Evolutionary conservation across 2,113 vertebrate genomes (phyloP).

Genomic region (Bettongia penicillata): DNA sequence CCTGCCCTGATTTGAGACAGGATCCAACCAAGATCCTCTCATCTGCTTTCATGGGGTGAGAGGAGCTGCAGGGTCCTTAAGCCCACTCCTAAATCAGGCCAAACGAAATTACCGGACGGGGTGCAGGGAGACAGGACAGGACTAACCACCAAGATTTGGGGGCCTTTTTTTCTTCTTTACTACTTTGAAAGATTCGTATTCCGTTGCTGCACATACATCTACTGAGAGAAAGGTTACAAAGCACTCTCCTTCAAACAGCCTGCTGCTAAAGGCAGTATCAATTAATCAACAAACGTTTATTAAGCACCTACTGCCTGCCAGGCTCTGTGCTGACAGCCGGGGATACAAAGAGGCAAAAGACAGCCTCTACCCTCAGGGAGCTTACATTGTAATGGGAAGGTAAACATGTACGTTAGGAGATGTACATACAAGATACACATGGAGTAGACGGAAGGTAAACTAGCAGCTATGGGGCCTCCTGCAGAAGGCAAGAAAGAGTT

Average conservation of each 20-base stretch:
- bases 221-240: not conserved
- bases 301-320: not conserved
- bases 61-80: not conserved
- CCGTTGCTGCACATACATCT: not conserved
- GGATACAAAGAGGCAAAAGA: not conserved
- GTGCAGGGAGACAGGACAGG: not conserved
- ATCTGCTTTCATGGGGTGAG: not conserved
- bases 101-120: not conserved
- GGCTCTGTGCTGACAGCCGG: not conserved
- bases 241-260: not conserved
- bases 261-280: not conserved
- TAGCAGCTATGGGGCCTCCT: not conserved
- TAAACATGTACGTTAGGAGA: not conserved
- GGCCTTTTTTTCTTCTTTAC: not conserved
- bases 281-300: not conserved
- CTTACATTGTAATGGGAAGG: too few species aligned
- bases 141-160: not conserved
- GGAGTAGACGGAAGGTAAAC: not conserved
- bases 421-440: not conserved
- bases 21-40: not conserved
- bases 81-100: not conserved
- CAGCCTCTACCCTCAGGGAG: not conserved
- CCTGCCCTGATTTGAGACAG: not conserved
- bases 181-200: not conserved
- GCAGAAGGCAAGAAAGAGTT: not conserved